Conservation (phyloP, 2,113 vertebrate genomes). For the Cyrtonyx montezumae region DNA sequence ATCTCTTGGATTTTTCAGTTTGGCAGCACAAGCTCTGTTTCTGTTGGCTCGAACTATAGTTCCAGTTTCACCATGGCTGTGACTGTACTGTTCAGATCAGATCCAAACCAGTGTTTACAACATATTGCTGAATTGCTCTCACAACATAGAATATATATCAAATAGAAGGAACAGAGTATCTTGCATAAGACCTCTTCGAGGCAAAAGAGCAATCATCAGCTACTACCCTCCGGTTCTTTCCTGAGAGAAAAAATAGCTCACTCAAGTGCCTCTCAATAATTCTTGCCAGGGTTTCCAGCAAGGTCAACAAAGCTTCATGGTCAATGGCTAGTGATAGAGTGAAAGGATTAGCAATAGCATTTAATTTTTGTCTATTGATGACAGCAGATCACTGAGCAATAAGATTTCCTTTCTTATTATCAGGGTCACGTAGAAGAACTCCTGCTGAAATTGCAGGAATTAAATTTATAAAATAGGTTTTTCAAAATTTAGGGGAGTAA, state of each 20-base stretch:
- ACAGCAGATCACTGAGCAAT: conserved; percentile 27
- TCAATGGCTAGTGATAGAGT: conserved; percentile 33
- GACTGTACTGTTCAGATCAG: neutral
- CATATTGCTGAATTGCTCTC: neutral
- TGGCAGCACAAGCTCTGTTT: neutral
- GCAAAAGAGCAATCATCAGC: conserved; percentile 51
- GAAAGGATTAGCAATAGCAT: conserved; percentile 54
- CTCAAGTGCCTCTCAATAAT: conserved; percentile 52
- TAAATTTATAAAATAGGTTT: conserved; percentile 42
- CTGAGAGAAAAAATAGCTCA: conserved; percentile 29
- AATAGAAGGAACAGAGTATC: neutral
- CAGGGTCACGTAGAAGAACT: neutral
- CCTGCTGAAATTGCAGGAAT: conserved; percentile 53
- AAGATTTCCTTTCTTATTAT: conserved; percentile 34
- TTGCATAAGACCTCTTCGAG: conserved; percentile 1
- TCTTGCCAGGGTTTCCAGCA: conserved; percentile 47
- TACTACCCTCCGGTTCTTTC: conserved; percentile 26
- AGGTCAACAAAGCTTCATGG: conserved; percentile 64
- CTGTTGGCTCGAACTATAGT: neutral
- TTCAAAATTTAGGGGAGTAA: conserved; percentile 40
- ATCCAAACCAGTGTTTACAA: neutral
- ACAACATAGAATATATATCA: neutral
- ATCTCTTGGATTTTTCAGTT: conserved; percentile 1
- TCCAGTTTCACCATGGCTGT: neutral
- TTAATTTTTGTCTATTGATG: conserved; percentile 47